Conservation (phyloP, 2,113 vertebrate genomes). For the Synodontis membranacea region DNA sequence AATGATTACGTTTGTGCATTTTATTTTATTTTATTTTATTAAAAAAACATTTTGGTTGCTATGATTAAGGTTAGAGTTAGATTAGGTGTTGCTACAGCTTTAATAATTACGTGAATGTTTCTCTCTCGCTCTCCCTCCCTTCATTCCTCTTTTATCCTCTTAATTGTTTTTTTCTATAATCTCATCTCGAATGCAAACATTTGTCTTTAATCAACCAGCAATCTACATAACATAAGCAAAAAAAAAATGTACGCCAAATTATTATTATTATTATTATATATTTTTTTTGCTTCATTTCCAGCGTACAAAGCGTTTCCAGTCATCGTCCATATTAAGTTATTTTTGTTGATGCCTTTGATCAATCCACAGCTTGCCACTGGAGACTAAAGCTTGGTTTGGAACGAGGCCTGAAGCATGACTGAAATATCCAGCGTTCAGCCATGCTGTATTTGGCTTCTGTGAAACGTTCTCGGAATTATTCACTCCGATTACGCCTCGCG, state of each 20-base stretch:
- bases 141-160: background rate
- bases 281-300: background rate
- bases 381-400: constrained; percentile 21
- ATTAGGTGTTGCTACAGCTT: background rate
- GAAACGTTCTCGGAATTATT: constrained; percentile 43
- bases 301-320: background rate
- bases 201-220: background rate
- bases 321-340: background rate
- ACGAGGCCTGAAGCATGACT: constrained; percentile 22
- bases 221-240: background rate
- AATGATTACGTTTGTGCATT: background rate
- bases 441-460: constrained; percentile 35
- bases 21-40: too few species aligned
- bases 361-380: background rate
- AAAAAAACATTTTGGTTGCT: too few species aligned
- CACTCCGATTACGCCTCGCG: constrained; percentile 39
- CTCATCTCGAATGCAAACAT: background rate
- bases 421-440: constrained; percentile 12
- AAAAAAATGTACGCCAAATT: too few species aligned
- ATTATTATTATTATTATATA: too few species aligned
- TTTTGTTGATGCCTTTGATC: constrained; percentile 22
- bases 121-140: background rate
- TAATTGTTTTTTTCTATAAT: background rate
- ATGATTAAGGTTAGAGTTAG: background rate
- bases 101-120: background rate